These are phyloP conservation scores for Spinibarbus caldwelli DNA, from an alignment of 2,797 vertebrate genomes.

Conservation along the genomic window DNA sequence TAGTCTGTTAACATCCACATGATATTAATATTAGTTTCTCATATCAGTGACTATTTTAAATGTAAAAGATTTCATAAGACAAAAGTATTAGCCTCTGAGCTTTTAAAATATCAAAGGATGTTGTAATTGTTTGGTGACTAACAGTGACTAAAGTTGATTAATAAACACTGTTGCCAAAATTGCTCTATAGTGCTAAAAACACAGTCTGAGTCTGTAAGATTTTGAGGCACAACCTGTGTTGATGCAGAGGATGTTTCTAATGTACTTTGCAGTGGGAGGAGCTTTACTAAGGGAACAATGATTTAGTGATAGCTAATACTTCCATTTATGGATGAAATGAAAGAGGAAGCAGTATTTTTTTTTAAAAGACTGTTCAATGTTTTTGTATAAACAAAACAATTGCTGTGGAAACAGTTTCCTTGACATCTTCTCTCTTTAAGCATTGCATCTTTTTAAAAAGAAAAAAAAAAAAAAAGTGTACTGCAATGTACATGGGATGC, in stretches of 20 bases:
- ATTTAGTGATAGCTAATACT: constrained; percentile 38
- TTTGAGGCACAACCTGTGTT: neutral
- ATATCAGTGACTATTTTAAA: neutral
- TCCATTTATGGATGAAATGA: constrained; percentile 58
- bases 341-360: constrained; percentile 56
- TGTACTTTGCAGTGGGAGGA: neutral
- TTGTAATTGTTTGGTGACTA: neutral
- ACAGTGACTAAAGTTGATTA: neutral
- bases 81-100: neutral
- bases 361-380: neutral
- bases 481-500: neutral
- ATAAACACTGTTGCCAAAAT: neutral
- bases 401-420: neutral
- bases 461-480: neutral
- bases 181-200: neutral
- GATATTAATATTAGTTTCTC: too few relatives aligned
- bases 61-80: neutral
- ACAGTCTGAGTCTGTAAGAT: neutral
- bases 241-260: neutral
- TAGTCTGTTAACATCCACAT: neutral
- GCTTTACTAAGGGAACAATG: neutral
- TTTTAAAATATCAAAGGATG: neutral
- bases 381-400: neutral
- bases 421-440: neutral
- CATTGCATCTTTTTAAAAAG: neutral